Evolutionary conservation across 2,797 vertebrate genomes (phyloP).

Genomic region (Syncerus caffer): DNA sequence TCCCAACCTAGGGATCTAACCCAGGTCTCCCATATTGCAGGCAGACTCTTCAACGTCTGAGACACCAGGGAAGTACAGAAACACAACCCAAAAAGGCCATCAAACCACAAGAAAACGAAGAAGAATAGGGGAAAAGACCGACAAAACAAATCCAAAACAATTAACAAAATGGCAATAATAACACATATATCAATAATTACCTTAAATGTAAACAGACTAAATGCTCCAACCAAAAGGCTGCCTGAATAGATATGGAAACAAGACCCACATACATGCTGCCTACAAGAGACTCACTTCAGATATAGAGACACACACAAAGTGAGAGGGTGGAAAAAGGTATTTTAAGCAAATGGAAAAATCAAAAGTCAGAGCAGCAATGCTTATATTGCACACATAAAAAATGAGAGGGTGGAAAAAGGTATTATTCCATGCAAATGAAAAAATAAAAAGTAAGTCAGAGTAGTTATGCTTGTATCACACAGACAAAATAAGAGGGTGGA

Average conservation of each 20-base stretch:
- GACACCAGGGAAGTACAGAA: not conserved
- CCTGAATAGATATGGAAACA: not conserved
- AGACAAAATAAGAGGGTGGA: too few relatives aligned
- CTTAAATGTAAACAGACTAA: not conserved
- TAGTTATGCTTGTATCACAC: too few relatives aligned
- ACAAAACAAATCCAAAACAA: not conserved
- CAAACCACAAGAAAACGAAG: not conserved
- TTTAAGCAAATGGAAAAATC: not conserved
- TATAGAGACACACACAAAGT: not conserved
- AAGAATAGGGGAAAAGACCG: not conserved
- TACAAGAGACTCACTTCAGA: not conserved
- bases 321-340: not conserved
- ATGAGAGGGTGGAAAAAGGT: not conserved
- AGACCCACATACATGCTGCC: not conserved
- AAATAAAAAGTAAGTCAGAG: too few relatives aligned
- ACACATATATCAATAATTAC: not conserved
- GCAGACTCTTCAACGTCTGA: not conserved
- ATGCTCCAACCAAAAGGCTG: not conserved
- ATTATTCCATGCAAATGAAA: too few relatives aligned
- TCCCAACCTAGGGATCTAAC: not conserved
- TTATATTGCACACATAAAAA: not conserved
- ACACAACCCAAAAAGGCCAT: not conserved
- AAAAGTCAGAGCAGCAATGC: not conserved
- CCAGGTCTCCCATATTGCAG: not conserved
- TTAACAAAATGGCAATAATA: not conserved